A percentile compares a stretch with the other conserved stretches of the same genome.
These are phyloP conservation scores for Cassiopea andromeda DNA, from an alignment of 30 jellyfish, hydroid and myxozoan species.

Conservation along the genomic window DNA sequence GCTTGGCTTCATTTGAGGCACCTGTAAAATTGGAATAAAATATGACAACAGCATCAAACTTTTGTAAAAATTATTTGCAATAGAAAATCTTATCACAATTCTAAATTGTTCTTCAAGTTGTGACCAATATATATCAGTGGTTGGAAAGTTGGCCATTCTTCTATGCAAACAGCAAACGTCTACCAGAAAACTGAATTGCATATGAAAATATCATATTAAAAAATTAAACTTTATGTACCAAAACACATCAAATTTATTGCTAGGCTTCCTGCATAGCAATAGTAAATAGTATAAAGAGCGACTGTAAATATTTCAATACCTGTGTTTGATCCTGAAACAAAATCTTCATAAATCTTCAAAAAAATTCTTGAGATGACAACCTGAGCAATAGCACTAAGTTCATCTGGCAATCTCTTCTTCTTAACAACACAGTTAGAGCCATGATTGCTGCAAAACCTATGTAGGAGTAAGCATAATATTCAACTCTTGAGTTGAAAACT, in stretches of 20 bases:
- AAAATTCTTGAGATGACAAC: conserved; percentile 60
- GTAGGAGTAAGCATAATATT: neutral
- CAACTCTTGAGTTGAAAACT: too few relatives aligned
- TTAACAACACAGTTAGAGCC: conserved; percentile 29
- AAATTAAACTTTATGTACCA: too few relatives aligned
- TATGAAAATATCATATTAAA: too few relatives aligned
- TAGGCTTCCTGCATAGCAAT: neutral
- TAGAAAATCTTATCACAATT: too few relatives aligned
- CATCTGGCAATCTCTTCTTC: conserved; percentile 44
- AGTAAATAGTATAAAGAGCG: too few relatives aligned
- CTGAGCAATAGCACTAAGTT: conserved; percentile 40
- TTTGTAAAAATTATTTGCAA: too few relatives aligned
- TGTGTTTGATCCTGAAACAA: conserved; percentile 7
- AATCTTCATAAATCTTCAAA: conserved; percentile 66
- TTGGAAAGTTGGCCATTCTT: too few relatives aligned
- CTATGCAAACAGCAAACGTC: too few relatives aligned
- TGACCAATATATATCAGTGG: too few relatives aligned
- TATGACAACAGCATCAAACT: neutral
- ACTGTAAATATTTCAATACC: too few relatives aligned
- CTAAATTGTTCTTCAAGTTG: too few relatives aligned
- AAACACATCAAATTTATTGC: neutral
- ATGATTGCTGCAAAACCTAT: conserved; percentile 76
- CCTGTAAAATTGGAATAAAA: neutral
- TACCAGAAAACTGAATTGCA: too few relatives aligned
- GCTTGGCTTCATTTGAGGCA: neutral